Evolutionary conservation across 1,140 invertebrate species (phyloP).

Genomic region (Galleria mellonella): DNA sequence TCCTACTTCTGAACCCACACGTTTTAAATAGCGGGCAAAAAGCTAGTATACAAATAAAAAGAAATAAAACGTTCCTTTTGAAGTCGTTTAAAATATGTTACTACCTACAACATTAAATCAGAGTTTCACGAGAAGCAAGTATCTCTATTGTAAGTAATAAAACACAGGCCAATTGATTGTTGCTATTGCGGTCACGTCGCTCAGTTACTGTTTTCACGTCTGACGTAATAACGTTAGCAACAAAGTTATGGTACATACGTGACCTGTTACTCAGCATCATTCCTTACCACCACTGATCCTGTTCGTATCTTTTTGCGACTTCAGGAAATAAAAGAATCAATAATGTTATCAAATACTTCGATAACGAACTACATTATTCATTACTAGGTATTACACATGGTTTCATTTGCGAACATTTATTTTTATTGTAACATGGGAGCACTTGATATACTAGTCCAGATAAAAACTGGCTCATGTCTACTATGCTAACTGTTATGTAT

Average conservation of each 20-base stretch:
- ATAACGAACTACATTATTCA: not conserved
- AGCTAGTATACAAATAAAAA: too few species aligned
- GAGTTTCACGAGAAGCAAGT: slow-evolving; percentile 24
- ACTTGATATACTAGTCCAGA: too few species aligned
- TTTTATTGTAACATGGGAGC: too few species aligned
- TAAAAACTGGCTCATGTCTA: too few species aligned
- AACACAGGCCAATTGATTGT: slow-evolving; percentile 64
- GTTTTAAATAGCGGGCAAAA: too few species aligned
- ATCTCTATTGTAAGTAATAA: slow-evolving; percentile 38
- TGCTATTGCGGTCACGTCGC: slow-evolving; percentile 66
- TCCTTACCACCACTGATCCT: slow-evolving; percentile 24
- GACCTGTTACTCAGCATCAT: slow-evolving; percentile 40
- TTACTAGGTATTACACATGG: too few species aligned
- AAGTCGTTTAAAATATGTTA: too few species aligned
- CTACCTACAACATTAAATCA: slow-evolving; percentile 18
- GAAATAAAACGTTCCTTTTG: too few species aligned
- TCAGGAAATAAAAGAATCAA: slow-evolving; percentile 7
- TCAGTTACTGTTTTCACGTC: slow-evolving; percentile 71
- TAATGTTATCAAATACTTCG: slow-evolving; percentile 6
- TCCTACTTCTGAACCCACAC: too few species aligned
- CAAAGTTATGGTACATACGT: slow-evolving; percentile 64
- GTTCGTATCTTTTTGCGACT: slow-evolving; percentile 5
- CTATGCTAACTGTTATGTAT: too few species aligned
- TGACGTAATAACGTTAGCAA: slow-evolving; percentile 67
- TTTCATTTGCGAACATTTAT: too few species aligned